These are phyloP conservation scores for Thinocorus orbignyianus DNA, from an alignment of 2,113 vertebrate genomes.

Conservation along the genomic window DNA sequence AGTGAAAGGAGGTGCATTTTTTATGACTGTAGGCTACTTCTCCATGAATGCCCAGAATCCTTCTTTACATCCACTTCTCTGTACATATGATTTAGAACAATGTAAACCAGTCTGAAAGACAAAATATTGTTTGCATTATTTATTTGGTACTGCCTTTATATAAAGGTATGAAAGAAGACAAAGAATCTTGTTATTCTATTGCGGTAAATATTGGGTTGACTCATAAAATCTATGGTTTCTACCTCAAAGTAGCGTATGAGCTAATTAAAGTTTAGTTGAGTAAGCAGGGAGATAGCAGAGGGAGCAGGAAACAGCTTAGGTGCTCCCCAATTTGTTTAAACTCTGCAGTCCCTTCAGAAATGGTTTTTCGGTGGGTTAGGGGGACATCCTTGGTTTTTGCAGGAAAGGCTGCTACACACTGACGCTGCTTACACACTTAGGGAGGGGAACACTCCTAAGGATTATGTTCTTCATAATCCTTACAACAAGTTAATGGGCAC, in stretches of 20 bases:
- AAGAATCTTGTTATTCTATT: not conserved
- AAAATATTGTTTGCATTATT: not conserved
- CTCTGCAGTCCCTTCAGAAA: not conserved
- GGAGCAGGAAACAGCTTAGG: not conserved
- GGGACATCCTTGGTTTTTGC: not conserved
- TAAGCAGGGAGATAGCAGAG: not conserved
- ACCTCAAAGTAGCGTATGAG: not conserved
- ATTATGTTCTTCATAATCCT: not conserved
- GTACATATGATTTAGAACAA: not conserved
- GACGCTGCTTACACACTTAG: not conserved
- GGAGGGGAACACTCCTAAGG: fast-evolving
- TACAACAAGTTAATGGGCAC: not conserved
- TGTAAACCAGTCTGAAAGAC: not conserved
- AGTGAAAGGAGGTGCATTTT: not conserved
- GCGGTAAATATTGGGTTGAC: not conserved
- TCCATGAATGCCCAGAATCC: not conserved
- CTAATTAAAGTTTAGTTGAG: not conserved
- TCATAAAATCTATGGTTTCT: not conserved
- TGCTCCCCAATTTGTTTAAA: fast-evolving
- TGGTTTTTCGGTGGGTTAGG: fast-evolving
- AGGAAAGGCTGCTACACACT: not conserved
- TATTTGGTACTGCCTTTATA: not conserved
- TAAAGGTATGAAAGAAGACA: not conserved
- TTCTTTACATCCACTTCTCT: not conserved
- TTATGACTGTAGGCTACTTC: not conserved